phyloP scores from a whole-genome alignment of 2,797 vertebrate genomes.

The Enteromius viviparus region DNA sequence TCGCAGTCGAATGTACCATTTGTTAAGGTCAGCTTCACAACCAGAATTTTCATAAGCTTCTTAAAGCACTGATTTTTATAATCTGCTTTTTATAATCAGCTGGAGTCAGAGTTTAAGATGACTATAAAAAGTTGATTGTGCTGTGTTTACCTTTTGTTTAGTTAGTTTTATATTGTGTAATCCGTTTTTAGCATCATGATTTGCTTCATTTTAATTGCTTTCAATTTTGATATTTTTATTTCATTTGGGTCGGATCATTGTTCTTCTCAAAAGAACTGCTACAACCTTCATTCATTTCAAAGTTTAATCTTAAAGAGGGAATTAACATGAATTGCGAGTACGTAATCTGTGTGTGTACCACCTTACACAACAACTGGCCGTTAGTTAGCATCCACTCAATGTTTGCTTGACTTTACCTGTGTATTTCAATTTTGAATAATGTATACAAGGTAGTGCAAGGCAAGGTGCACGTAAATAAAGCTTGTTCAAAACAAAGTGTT shows the following conservation, averaged over 20 bases:
- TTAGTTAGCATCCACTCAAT: conserved; percentile 70
- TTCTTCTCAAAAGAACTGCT: background rate
- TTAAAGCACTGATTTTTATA: conserved; percentile 50
- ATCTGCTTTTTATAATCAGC: conserved; percentile 46
- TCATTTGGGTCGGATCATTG: background rate
- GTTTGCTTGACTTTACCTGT: conserved; percentile 87
- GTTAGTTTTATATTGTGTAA: background rate
- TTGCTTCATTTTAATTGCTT: background rate
- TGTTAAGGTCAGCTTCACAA: conserved; percentile 11
- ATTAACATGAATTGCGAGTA: conserved; percentile 20
- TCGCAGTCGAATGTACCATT: conserved; percentile 42
- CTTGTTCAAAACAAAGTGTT: conserved; percentile 81
- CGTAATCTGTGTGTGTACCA: conserved; percentile 5
- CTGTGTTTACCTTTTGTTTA: conserved; percentile 23
- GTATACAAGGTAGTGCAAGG: conserved; percentile 90
- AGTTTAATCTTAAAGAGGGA: conserved; percentile 31
- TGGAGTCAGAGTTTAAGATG: conserved; percentile 32
- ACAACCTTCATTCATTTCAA: background rate
- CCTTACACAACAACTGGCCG: conserved; percentile 24
- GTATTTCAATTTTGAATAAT: conserved; percentile 85
- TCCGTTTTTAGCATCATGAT: background rate
- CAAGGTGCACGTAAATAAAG: conserved; percentile 99
- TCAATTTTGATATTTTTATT: background rate
- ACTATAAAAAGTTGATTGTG: conserved; percentile 25
- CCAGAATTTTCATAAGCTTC: conserved; percentile 29